Percentiles rank a stretch among this genome's conserved stretches.
phyloP scores from a whole-genome alignment of 2,113 vertebrate genomes.

The Uropsilus gracilis region DNA sequence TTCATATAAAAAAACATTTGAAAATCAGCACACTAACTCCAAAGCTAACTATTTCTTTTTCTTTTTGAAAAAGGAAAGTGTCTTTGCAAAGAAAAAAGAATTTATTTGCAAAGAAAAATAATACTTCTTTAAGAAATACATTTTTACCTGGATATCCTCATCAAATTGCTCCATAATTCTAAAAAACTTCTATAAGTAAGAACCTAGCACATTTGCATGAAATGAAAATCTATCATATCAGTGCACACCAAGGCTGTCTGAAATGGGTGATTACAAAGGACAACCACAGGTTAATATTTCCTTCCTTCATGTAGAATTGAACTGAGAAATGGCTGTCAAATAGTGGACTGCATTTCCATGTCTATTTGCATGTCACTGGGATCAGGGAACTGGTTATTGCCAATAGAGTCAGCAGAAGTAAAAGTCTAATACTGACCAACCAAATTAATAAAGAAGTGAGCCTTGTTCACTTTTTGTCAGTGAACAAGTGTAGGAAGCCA shows the following conservation, averaged over 20 bases:
- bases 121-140: too few relatives aligned
- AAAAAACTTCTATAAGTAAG: constrained; percentile 61
- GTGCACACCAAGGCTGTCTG: constrained; percentile 52
- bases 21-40: constrained; percentile 7
- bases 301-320: neutral
- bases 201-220: constrained; percentile 78
- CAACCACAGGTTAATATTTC: neutral
- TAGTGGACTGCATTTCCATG: neutral
- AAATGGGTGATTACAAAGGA: neutral
- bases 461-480: too few relatives aligned
- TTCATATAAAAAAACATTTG: neutral
- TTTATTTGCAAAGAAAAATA: too few relatives aligned
- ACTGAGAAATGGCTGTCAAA: neutral
- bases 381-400: neutral
- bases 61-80: too few relatives aligned
- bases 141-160: neutral
- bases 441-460: neutral
- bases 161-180: constrained; percentile 16
- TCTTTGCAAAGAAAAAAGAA: too few relatives aligned
- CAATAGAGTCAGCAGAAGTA: neutral
- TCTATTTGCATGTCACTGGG: constrained; percentile 68
- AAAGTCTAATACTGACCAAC: neutral
- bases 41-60: neutral
- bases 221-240: constrained; percentile 67
- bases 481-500: too few relatives aligned